These are phyloP conservation scores for Dolichomitus sp. DNA, from an alignment of 2,888 invertebrate genomes.

Conservation along the genomic window DNA sequence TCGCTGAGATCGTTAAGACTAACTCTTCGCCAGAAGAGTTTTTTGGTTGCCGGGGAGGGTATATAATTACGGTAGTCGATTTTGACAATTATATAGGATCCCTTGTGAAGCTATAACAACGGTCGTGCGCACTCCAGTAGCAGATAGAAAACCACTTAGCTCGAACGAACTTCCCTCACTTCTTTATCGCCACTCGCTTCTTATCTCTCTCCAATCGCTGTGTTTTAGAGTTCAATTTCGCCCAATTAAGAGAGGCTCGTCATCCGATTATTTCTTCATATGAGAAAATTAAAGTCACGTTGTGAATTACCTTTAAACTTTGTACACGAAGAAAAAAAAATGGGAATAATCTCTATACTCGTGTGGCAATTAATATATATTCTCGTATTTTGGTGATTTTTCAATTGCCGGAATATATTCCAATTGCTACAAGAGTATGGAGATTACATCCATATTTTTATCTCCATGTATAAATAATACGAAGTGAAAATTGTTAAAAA, in stretches of 20 bases:
- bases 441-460: too few species aligned
- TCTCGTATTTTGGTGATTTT: neutral
- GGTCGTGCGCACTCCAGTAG: constrained; percentile 71
- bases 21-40: constrained; percentile 44
- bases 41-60: constrained; percentile 48
- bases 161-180: constrained; percentile 66
- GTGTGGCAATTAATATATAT: neutral
- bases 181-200: constrained; percentile 17
- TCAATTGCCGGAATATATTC: too few species aligned
- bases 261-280: constrained; percentile 26
- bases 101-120: constrained; percentile 53
- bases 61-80: constrained; percentile 80
- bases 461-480: neutral
- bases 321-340: neutral
- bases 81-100: constrained; percentile 81
- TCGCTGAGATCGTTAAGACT: constrained; percentile 53
- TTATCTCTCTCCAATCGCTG: constrained; percentile 64
- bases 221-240: constrained; percentile 68
- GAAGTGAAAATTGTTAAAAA: constrained; percentile 19
- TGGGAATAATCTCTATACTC: neutral
- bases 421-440: too few species aligned
- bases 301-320: constrained; percentile 33
- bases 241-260: constrained; percentile 39
- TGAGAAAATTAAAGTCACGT: constrained; percentile 15
- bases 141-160: constrained; percentile 78